phyloP scores from a whole-genome alignment of 2,888 invertebrate species.

The Nemoura dubitans region DNA sequence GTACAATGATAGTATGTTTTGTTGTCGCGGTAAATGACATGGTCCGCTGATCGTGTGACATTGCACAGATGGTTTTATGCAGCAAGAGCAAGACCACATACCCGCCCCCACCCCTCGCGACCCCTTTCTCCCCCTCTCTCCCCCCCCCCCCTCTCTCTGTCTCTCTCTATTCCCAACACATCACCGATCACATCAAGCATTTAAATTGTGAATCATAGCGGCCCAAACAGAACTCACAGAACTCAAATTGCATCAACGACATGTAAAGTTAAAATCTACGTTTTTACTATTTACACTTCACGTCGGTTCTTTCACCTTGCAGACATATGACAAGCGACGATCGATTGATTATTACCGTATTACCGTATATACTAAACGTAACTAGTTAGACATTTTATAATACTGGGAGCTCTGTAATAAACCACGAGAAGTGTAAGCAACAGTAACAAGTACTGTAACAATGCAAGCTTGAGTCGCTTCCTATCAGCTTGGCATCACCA shows the following conservation, averaged over 20 bases:
- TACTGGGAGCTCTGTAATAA: too few species aligned
- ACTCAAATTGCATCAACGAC: not conserved
- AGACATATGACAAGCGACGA: too few species aligned
- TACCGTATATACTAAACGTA: too few species aligned
- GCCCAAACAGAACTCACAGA: not conserved
- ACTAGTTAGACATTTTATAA: too few species aligned
- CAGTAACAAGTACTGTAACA: too few species aligned
- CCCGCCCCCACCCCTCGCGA: not conserved
- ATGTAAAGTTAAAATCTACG: not conserved
- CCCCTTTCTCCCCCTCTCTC: not conserved
- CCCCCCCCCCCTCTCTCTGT: not conserved
- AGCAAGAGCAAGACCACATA: not conserved
- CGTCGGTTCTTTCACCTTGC: too few species aligned
- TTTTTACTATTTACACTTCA: not conserved
- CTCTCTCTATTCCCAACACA: not conserved
- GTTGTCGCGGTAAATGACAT: slow-evolving; percentile 12
- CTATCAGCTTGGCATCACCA: too few species aligned
- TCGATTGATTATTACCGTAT: too few species aligned
- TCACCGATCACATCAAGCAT: not conserved
- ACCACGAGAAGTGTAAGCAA: too few species aligned
- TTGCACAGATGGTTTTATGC: not conserved
- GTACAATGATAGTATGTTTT: slow-evolving; percentile 12
- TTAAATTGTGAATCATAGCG: not conserved
- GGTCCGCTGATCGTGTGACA: not conserved
- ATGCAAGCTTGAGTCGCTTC: too few species aligned